Conservation (phyloP, 2,797 vertebrate genomes). For the Gymnothorax reevesii region DNA sequence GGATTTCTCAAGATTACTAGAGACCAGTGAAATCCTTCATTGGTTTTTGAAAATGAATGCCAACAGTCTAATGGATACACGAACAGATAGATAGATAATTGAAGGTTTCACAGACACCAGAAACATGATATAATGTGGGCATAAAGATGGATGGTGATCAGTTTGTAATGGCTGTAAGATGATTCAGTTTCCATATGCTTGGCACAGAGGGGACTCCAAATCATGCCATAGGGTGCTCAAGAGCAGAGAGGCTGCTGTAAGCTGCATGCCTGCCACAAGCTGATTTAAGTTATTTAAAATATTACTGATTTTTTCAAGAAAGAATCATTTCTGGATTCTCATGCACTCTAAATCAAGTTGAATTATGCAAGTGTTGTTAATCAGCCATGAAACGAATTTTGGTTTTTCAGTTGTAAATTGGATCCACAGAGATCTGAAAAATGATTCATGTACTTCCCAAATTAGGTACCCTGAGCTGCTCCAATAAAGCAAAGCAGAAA, state of each 20-base stretch:
- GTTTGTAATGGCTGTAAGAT: neutral
- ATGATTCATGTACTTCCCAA: neutral
- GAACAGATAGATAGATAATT: neutral
- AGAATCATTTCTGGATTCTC: conserved; percentile 25
- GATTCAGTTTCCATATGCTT: neutral
- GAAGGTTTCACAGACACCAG: neutral
- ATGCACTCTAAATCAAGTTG: conserved; percentile 15
- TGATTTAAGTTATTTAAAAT: conserved; percentile 24
- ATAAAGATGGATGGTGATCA: neutral
- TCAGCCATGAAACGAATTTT: conserved; percentile 29
- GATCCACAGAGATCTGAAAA: neutral
- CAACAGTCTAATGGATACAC: neutral
- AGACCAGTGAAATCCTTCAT: neutral
- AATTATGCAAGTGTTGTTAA: conserved; percentile 20
- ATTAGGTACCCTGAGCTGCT: conserved; percentile 16
- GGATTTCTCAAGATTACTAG: neutral
- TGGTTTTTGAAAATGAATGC: neutral
- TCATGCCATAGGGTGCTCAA: neutral
- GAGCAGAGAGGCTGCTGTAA: neutral
- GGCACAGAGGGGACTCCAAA: neutral
- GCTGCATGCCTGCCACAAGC: conserved; percentile 2
- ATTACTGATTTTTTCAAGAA: neutral
- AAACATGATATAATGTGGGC: neutral
- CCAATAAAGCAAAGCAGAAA: neutral
- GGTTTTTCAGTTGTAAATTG: conserved; percentile 14